Percentiles rank a stretch among this genome's conserved stretches.
Conservation (phyloP, 1,140 invertebrate species). For the Anadara kagoshimensis region DNA sequence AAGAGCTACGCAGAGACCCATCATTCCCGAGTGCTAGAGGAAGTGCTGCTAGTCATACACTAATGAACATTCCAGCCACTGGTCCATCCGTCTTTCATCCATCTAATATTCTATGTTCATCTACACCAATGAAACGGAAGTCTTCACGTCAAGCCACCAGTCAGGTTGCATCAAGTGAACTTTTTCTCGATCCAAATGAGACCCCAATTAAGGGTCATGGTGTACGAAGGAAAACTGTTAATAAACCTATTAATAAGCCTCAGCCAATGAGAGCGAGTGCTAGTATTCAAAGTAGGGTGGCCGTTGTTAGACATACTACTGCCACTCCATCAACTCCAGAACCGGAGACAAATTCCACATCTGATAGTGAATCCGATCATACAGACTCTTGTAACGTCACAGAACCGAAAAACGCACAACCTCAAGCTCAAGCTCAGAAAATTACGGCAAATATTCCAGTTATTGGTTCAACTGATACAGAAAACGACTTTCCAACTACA, state of each 20-base stretch:
- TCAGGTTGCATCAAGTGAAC: constrained; percentile 26
- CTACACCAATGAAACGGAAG: constrained; percentile 64
- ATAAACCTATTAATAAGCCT: constrained; percentile 25
- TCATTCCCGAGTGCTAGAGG: constrained; percentile 20
- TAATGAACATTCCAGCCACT: constrained; percentile 65
- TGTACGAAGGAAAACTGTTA: constrained; percentile 43
- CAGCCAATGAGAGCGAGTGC: constrained; percentile 30
- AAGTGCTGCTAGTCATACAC: constrained; percentile 51
- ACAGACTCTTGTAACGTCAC: constrained; percentile 66
- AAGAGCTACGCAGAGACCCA: constrained; percentile 57
- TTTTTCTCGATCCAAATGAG: constrained; percentile 59
- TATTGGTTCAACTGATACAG: constrained; percentile 61
- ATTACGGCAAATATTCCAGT: constrained; percentile 45
- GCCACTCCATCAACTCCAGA: constrained; percentile 3
- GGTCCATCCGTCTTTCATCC: constrained; percentile 69
- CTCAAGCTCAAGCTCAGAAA: constrained; percentile 3
- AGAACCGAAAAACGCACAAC: constrained; percentile 48
- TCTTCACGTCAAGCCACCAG: constrained; percentile 40
- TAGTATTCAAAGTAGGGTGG: constrained; percentile 25
- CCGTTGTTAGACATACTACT: constrained; percentile 22
- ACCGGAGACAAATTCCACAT: constrained; percentile 29
- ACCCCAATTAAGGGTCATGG: constrained; percentile 67
- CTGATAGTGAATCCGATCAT: constrained; percentile 62
- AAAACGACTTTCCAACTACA: constrained; percentile 68
- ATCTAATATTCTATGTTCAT: constrained; percentile 69